phyloP scores from a whole-genome alignment of 1,140 invertebrate genomes.

The Ceratina calcarata region DNA sequence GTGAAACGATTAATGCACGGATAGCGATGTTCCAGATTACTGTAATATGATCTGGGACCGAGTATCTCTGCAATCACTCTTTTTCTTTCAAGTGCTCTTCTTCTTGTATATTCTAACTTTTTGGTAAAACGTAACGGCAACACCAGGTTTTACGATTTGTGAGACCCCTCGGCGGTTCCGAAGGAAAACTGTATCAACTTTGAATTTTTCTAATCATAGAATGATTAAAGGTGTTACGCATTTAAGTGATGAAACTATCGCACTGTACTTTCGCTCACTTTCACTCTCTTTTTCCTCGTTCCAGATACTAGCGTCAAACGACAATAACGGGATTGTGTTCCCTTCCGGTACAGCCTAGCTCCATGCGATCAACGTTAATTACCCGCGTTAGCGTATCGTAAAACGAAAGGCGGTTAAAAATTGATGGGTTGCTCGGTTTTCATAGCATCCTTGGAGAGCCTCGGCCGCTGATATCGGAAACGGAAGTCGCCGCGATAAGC shows the following conservation, averaged over 20 bases:
- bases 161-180: too few relatives aligned
- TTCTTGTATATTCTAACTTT: too few relatives aligned
- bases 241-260: background rate
- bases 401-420: background rate
- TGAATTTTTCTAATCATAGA: background rate
- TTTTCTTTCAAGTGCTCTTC: too few relatives aligned
- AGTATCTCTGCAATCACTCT: too few relatives aligned
- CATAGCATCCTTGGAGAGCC: background rate
- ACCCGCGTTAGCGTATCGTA: background rate
- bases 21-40: too few relatives aligned
- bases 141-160: too few relatives aligned
- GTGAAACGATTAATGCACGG: too few relatives aligned
- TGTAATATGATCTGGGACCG: too few relatives aligned
- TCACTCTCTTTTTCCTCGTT: slow-evolving; percentile 12
- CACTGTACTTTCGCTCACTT: slow-evolving; percentile 31
- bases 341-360: slow-evolving; percentile 7
- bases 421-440: background rate
- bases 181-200: too few relatives aligned
- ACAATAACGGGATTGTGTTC: background rate
- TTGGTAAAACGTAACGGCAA: too few relatives aligned
- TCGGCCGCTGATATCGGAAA: slow-evolving; percentile 35
- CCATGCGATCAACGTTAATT: background rate
- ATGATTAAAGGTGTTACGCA: background rate
- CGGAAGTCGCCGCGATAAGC: slow-evolving; percentile 53
- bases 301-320: background rate